Evolutionary conservation across 2,113 vertebrate genomes (phyloP), one percentile per base, ranked within the genome.

Genomic region (Onychostruthus taczanowskii): DNA sequence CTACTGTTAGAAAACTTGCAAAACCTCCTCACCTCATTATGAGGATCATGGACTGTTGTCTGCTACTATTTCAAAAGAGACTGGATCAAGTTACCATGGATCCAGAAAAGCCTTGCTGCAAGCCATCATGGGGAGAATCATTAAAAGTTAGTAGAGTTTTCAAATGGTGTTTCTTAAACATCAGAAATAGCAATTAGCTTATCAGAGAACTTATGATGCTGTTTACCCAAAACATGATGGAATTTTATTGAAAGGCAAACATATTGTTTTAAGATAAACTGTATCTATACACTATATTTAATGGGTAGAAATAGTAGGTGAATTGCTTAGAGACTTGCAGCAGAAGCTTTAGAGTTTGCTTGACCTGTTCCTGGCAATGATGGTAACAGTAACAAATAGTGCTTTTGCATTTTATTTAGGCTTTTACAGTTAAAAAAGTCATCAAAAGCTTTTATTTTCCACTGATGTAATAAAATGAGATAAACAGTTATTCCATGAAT

Each of bases 21-120:
- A 98, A 98, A 79, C 98, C 98, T 23, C 98, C 98, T 9, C 98
- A 98, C 78, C 96, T 98, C 44, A 98, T 98, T 59, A 98, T 98
- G 98, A 98, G 98, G 73, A 92, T 98, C 78, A 98, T 98, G 98
- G 98, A 98, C 88, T 98, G 98, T 16, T 98, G 97, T 74, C 90
- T 98, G 59, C 62, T 98, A 14, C 90, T 98, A 0, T 98, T 98
- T 84, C 98, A 98, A 96, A 98, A 98, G 96, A 97, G 66, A 95
- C 72, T 98, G 31, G 98, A 98, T 63, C 76, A 96, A 47, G 97
- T 98, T 31, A 97, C 97, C 13, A 80, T 97, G 97, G 98, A 98
- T 96, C 98, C 97, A 61, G 97, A 98, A 93, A 98, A 97, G 59
- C 97, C 97, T 80, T 98, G 98, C 87, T 94, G 97, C 73, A 98